These are phyloP conservation scores for Phaethornis superciliosus DNA, from an alignment of 2,113 vertebrate species.

Conservation along the genomic window DNA sequence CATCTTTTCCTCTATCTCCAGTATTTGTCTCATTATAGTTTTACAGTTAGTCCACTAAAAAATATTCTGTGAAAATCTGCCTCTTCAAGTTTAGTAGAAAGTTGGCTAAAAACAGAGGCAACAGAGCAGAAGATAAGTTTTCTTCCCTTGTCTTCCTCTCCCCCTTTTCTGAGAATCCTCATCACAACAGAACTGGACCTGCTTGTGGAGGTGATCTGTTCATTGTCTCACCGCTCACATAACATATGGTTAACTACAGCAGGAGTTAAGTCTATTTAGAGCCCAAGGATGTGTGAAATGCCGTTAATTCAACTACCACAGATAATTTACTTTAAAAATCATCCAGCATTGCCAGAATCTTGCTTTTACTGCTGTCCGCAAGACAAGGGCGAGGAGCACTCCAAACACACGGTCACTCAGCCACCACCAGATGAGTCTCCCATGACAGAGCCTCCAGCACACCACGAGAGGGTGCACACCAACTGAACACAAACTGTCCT, in stretches of 20 bases:
- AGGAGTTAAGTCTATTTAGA: constrained; percentile 1
- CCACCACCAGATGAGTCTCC: not conserved
- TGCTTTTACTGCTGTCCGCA: not conserved
- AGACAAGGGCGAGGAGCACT: not conserved
- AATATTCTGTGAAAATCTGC: not conserved
- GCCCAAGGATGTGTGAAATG: constrained; percentile 22
- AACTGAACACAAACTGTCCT: not conserved
- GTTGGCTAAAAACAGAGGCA: constrained; percentile 46
- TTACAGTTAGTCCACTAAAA: constrained; percentile 57
- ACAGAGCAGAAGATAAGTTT: not conserved
- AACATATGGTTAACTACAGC: constrained; percentile 28
- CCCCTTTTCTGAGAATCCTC: not conserved
- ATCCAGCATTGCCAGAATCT: not conserved
- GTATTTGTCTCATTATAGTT: not conserved
- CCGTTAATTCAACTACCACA: constrained; percentile 12
- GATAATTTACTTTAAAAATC: not conserved
- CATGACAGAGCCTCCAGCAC: not conserved
- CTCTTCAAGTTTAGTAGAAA: constrained; percentile 19
- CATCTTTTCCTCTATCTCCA: constrained; percentile 2
- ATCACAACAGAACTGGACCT: not conserved
- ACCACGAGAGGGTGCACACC: not conserved
- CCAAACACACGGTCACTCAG: not conserved
- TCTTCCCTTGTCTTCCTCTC: constrained; percentile 7
- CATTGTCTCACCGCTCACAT: not conserved
- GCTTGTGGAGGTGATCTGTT: not conserved